Base-by-base conservation (phyloP, 2,113 vertebrate species). In the Electrona antarctica region DNA sequence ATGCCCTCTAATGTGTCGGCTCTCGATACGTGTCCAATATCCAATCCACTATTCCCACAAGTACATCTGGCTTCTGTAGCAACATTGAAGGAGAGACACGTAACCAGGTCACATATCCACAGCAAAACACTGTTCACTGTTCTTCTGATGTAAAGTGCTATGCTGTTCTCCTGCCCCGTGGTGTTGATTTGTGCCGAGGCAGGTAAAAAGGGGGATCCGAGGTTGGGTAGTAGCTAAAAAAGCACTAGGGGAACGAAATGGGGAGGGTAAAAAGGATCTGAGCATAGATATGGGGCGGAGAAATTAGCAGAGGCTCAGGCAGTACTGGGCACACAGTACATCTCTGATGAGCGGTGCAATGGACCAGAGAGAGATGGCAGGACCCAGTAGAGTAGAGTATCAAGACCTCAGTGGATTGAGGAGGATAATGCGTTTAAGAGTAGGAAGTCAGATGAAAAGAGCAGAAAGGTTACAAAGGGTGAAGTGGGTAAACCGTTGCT, bases 1-100 rank as follows among this genome's bases (percentile, higher is more conserved):
- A 28, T 69, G 56, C 69, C 55, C 4, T 65, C 74, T 51, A 28
- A 67, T 29, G 7, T 33, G 54, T 60, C 0, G 1, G 70, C 69
- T 74, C 60, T 63, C 6, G 10, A 7, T 14, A 8, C 45, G 62
- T 7, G 15, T 49, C 21, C 1, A 41, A 41, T 41, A 41, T 41
- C 33, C 33, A 41, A 41, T 41, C 33, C 33, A 41, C 33, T 41
- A 41, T 41, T 41, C 33, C 33, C 33, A 4, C 28, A 14, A 62
- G 60, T n/a, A 68, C n/a, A 50, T 50, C 56, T n/a, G 63, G 41
- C 57, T 8, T 83, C 86, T 67, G 79, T 49, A 64, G 73, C 45
- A 69, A 80, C 76, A 77, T 85, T 89, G 72, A 67, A 69, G 78
- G 70, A 82, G 64, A 85, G 71, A 80, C 57, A 82, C 72, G 76